Conservation (phyloP, 2,888 invertebrate species). For the Tiphia femorata region DNA sequence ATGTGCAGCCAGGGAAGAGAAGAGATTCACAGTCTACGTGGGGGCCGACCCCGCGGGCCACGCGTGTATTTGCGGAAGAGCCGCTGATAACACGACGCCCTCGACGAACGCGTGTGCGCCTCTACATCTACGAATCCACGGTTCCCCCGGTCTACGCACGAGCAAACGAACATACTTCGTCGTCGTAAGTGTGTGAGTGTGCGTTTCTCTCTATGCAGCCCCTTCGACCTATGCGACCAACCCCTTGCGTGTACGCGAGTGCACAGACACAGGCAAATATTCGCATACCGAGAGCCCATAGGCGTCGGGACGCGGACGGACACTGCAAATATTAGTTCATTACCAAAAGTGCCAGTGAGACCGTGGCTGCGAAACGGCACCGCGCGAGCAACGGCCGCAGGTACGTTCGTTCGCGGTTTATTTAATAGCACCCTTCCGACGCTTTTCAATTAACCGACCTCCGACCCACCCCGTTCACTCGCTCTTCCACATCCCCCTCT, state of each 20-base stretch:
- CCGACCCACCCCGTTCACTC: not conserved
- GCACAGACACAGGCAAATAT: constrained; percentile 2
- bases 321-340: constrained; percentile 69
- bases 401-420: constrained; percentile 53
- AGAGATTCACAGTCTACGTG: constrained; percentile 46
- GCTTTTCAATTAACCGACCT: constrained; percentile 51
- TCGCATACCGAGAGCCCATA: not conserved
- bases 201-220: not conserved
- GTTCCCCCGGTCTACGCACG: not conserved
- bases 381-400: constrained; percentile 40
- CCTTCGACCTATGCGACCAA: not conserved
- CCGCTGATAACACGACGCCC: constrained; percentile 61
- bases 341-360: constrained; percentile 65
- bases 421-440: constrained; percentile 54
- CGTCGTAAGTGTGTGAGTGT: not conserved
- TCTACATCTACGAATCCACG: constrained; percentile 40
- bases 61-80: constrained; percentile 61
- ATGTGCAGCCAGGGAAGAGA: constrained; percentile 37
- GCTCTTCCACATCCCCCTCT: not conserved
- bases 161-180: not conserved
- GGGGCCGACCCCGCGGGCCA: constrained; percentile 51
- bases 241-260: not conserved
- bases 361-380: constrained; percentile 30
- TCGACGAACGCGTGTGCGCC: constrained; percentile 52
- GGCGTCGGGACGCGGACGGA: constrained; percentile 38